Percentiles rank a stretch among this genome's conserved stretches.
Evolutionary conservation across 2,888 invertebrate species (phyloP).

Genomic region (Drosophila meridiana): DNA sequence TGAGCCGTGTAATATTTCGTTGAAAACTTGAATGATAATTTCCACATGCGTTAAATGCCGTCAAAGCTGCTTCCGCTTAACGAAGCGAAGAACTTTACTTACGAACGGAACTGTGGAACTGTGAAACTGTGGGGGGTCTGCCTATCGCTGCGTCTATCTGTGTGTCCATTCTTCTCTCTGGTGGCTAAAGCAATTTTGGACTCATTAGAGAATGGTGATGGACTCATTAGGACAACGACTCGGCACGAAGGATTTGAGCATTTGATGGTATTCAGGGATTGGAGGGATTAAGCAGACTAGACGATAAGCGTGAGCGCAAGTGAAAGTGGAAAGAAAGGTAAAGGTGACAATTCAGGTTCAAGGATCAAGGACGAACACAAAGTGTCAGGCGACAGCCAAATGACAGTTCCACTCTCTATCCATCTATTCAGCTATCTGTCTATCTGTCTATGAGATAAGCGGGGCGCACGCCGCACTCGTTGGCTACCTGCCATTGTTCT

Average conservation of each 20-base stretch:
- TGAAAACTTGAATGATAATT: slow-evolving; percentile 52
- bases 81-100: slow-evolving; percentile 24
- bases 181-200: slow-evolving; percentile 5
- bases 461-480: slow-evolving; percentile 12
- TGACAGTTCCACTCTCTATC: slow-evolving; percentile 16
- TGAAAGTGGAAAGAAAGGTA: slow-evolving; percentile 21
- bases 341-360: slow-evolving; percentile 32
- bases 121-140: slow-evolving; percentile 47
- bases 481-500: slow-evolving; percentile 12
- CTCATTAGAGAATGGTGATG: slow-evolving; percentile 53
- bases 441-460: slow-evolving; percentile 34
- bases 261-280: slow-evolving; percentile 3
- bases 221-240: slow-evolving; percentile 34
- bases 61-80: slow-evolving; percentile 19
- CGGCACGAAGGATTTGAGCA: not conserved
- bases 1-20: slow-evolving; percentile 66
- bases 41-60: slow-evolving; percentile 54
- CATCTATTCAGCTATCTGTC: slow-evolving; percentile 9
- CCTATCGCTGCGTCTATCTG: not conserved
- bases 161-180: not conserved
- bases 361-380: slow-evolving; percentile 37
- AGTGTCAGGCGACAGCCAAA: slow-evolving; percentile 25
- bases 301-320: slow-evolving; percentile 47
- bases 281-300: slow-evolving; percentile 9
- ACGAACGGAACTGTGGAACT: slow-evolving; percentile 13